Percentiles rank a stretch among this genome's conserved stretches.
These are phyloP conservation scores for Alfaro cultratus DNA, from an alignment of 2,797 vertebrate species.

Conservation along the genomic window DNA sequence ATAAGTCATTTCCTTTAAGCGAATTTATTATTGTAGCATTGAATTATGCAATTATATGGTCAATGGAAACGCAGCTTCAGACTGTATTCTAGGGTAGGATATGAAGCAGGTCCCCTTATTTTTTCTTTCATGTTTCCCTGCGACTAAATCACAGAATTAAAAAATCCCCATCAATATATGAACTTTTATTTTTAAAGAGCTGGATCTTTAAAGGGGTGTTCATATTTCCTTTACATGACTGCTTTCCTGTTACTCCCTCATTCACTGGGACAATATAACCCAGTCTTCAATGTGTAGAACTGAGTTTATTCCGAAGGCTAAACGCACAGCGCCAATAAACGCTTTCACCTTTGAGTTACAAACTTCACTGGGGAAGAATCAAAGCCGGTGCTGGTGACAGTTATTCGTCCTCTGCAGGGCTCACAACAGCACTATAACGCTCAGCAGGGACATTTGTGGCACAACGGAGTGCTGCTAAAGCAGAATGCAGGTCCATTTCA, in stretches of 20 bases:
- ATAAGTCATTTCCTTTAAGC: no score
- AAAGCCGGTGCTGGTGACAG: slow-evolving; percentile 5
- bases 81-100: no score
- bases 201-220: neutral
- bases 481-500: slow-evolving; percentile 8
- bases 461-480: slow-evolving; percentile 6
- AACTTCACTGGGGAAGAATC: slow-evolving; percentile 7
- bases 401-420: slow-evolving; percentile 37
- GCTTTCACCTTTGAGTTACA: neutral
- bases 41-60: no score
- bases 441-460: slow-evolving; percentile 14
- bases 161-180: neutral
- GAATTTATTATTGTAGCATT: no score
- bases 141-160: neutral
- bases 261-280: neutral
- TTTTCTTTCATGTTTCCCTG: neutral
- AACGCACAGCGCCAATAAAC: neutral
- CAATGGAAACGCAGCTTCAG: no score
- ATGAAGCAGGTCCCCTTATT: neutral
- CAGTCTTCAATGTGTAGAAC: no score
- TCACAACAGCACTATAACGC: slow-evolving; percentile 18
- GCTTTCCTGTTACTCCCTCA: neutral
- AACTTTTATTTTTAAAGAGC: neutral
- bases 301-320: neutral
- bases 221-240: neutral